These are phyloP conservation scores for Tupiocoris notatus DNA, from an alignment of 2,888 invertebrate species.

Conservation along the genomic window DNA sequence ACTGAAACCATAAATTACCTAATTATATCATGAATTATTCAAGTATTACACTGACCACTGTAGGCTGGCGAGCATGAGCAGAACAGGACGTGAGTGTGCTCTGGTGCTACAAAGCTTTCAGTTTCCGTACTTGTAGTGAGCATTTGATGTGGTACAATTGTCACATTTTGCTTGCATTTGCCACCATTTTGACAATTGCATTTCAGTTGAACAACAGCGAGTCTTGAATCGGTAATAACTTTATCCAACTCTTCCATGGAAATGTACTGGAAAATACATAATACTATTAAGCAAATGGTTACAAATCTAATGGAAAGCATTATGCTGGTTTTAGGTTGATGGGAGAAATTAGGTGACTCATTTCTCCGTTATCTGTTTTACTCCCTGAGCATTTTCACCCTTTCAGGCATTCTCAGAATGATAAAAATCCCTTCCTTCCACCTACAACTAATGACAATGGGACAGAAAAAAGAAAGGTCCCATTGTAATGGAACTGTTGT, in stretches of 20 bases:
- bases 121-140: conserved; percentile 69
- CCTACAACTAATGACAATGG: no score
- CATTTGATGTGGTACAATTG: conserved; percentile 63
- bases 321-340: not conserved
- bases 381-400: not conserved
- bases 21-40: no score
- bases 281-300: no score
- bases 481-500: no score
- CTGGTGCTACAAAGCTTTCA: conserved; percentile 74
- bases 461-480: no score
- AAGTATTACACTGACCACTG: conserved; percentile 58
- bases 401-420: no score
- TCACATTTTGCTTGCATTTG: conserved; percentile 68
- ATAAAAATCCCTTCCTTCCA: no score
- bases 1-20: no score
- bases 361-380: not conserved
- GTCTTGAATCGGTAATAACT: conserved; percentile 47
- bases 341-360: no score
- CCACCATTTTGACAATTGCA: conserved; percentile 65
- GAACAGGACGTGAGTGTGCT: conserved; percentile 67
- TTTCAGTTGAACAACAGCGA: conserved; percentile 57
- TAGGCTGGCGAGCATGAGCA: conserved; percentile 84
- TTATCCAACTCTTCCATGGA: conserved; percentile 46
- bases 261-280: conserved; percentile 26
- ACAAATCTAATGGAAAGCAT: no score